phyloP scores from a whole-genome alignment of 2,888 invertebrate species.

The Koerneria pararmatus region DNA sequence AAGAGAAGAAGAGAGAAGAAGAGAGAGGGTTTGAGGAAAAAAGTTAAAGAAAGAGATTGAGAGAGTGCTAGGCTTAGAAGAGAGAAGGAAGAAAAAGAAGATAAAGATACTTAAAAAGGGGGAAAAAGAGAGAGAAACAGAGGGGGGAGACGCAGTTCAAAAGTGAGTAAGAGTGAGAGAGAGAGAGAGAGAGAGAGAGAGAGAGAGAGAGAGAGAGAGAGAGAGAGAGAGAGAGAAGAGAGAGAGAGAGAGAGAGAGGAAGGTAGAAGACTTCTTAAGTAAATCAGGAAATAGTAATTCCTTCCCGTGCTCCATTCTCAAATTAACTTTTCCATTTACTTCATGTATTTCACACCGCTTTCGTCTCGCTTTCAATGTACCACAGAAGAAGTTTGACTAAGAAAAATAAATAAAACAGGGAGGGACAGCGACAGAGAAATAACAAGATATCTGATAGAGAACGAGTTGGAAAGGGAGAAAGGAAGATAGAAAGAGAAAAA shows the following conservation, averaged over 20 bases:
- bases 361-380: too few relatives aligned
- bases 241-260: slow-evolving; percentile 5
- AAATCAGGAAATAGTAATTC: too few relatives aligned
- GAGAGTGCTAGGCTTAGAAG: too few relatives aligned
- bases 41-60: too few relatives aligned
- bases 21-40: not conserved
- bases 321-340: too few relatives aligned
- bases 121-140: not conserved
- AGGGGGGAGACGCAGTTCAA: not conserved
- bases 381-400: not conserved
- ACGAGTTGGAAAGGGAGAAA: not conserved
- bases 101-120: too few relatives aligned
- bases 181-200: slow-evolving; percentile 9
- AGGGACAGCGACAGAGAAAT: slow-evolving; percentile 7
- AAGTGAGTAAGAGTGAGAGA: too few relatives aligned
- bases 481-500: slow-evolving; percentile 4
- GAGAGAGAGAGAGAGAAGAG: slow-evolving; percentile 9
- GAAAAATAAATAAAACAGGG: not conserved
- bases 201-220: not conserved
- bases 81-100: not conserved
- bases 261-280: slow-evolving; percentile 16
- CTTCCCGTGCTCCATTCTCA: too few relatives aligned
- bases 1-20: not conserved
- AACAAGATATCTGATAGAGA: slow-evolving; percentile 5
- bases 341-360: too few relatives aligned